phyloP scores from a whole-genome alignment of 2,797 vertebrate species.

The Smutsia temminckii region DNA sequence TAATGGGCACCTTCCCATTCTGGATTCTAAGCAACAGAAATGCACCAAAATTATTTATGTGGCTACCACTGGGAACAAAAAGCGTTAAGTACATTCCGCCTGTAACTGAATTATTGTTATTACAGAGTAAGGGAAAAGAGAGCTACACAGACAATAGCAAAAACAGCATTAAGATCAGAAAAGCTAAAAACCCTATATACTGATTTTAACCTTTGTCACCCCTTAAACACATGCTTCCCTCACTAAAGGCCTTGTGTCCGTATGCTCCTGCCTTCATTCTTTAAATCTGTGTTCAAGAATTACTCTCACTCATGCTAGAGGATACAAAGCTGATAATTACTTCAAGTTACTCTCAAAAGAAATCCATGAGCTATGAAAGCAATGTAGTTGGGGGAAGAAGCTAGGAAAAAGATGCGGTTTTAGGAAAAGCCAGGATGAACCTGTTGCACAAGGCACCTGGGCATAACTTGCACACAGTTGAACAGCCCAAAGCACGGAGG shows the following conservation, averaged over 20 bases:
- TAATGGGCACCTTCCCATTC: background rate
- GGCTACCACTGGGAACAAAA: background rate
- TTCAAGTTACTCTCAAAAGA: background rate
- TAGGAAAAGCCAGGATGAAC: background rate
- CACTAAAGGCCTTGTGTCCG: background rate
- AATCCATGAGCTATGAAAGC: background rate
- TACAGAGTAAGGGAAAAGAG: background rate
- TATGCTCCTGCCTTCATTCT: background rate
- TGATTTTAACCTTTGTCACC: background rate
- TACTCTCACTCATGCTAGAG: background rate
- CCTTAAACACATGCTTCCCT: background rate
- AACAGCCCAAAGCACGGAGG: background rate
- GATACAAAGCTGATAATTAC: background rate
- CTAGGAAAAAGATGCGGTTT: background rate
- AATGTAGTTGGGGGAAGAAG: background rate
- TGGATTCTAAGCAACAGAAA: background rate
- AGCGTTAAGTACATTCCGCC: background rate
- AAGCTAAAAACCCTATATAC: background rate
- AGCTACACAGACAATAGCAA: background rate
- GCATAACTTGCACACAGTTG: accelerated
- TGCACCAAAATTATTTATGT: background rate
- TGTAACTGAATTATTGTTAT: background rate
- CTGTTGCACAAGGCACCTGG: too few species aligned
- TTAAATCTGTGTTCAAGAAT: background rate
- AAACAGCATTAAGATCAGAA: background rate